phyloP scores from a whole-genome alignment of 1,140 invertebrate genomes.

The Globodera rostochiensis region DNA sequence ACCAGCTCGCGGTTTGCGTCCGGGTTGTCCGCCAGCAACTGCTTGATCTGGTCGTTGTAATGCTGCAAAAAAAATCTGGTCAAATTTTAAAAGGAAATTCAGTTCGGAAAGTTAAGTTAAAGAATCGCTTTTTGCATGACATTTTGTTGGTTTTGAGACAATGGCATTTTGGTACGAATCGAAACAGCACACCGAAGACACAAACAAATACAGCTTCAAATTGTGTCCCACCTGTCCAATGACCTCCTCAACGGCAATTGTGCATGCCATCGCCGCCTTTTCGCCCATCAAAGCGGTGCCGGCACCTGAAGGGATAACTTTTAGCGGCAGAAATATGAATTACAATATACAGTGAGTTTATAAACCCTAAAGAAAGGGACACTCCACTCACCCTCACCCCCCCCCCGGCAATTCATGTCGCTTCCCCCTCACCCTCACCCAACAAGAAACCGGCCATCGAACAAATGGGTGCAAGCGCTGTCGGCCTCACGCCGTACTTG shows the following conservation, averaged over 20 bases:
- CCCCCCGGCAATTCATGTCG: background rate
- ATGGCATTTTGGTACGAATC: too few species aligned
- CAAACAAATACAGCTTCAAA: too few species aligned
- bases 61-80: conserved; percentile 72
- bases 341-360: too few species aligned
- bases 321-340: too few species aligned
- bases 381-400: too few species aligned
- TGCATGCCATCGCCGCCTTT: conserved; percentile 98
- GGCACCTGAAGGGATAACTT: conserved; percentile 67
- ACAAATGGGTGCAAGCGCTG: conserved; percentile 88
- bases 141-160: too few species aligned
- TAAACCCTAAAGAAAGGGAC: too few species aligned
- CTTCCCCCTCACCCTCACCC: conserved; percentile 72
- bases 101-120: too few species aligned
- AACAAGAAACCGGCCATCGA: conserved; percentile 87
- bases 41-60: conserved; percentile 94
- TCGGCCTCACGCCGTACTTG: conserved; percentile 85
- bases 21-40: conserved; percentile 73
- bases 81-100: conserved; percentile 66
- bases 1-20: conserved; percentile 81
- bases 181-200: too few species aligned
- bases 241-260: conserved; percentile 94
- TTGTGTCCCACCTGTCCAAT: conserved; percentile 74
- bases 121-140: too few species aligned
- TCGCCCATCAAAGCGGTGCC: conserved; percentile 82